Conservation (phyloP, 2,113 vertebrate species). For the Ceuthmochares aereus region DNA sequence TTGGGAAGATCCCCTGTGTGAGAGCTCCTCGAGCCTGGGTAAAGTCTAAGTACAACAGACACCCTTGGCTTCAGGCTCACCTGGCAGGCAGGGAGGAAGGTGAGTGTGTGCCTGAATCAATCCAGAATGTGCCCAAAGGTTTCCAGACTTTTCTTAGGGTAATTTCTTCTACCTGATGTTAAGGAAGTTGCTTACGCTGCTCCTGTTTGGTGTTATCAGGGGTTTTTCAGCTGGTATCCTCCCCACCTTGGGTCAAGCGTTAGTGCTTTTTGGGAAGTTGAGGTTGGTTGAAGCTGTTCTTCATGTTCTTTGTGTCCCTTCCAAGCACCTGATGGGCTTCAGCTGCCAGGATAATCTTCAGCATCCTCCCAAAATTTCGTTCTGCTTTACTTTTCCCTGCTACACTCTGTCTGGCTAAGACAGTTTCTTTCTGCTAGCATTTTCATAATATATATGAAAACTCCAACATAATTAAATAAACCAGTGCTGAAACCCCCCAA, state of each 20-base stretch:
- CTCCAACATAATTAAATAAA: conserved; percentile 77
- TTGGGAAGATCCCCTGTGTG: not conserved
- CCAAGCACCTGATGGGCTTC: not conserved
- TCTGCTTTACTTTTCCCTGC: not conserved
- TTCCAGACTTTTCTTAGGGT: not conserved
- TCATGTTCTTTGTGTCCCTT: not conserved
- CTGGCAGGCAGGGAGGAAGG: not conserved
- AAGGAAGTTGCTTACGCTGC: not conserved
- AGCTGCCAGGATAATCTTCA: not conserved
- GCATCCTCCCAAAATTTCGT: not conserved
- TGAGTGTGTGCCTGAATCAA: not conserved
- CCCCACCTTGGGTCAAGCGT: not conserved
- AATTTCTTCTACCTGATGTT: not conserved
- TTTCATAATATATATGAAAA: conserved; percentile 70
- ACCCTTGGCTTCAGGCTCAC: not conserved
- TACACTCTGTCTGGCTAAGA: not conserved
- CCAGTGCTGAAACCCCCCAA: conserved; percentile 63
- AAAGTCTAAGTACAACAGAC: not conserved
- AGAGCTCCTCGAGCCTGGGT: not conserved
- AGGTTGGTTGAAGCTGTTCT: not conserved
- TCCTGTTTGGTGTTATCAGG: not conserved
- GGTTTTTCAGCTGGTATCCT: not conserved
- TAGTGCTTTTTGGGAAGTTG: not conserved
- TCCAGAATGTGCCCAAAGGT: not conserved
- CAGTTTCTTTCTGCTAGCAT: conserved; percentile 52